Base-by-base conservation (phyloP, 2,888 invertebrate genomes). In the Pristionchus mayeri region DNA sequence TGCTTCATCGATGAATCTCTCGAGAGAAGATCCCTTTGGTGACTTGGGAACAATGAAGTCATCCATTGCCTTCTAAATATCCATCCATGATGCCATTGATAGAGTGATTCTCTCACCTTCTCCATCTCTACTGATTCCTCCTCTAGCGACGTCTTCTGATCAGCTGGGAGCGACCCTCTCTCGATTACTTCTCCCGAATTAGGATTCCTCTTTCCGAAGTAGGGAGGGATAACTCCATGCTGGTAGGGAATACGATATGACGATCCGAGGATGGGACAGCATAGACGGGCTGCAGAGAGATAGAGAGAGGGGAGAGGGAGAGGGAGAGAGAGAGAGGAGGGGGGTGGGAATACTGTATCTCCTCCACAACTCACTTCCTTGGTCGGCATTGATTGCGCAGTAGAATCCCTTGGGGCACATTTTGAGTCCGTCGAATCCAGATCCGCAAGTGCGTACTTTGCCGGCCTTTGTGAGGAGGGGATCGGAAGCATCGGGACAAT, bases 331-430 rank as follows among this genome's bases (percentile, higher is more conserved):
- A n/a, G 40, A 44, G 6, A 21, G 11, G 11, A 21, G 21, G 21
- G n/a, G n/a, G n/a, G n/a, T n/a, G n/a, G n/a, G n/a, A 34, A 4
- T 44, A 79, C 21, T 21, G 40, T 63, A 44, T 54, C 48, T 34
- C 30, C 18, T 21, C 44, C 52, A 2, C 13, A 2, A 86, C 87
- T 84, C 71, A 89, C 88, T 87, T 84, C 87, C 87, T 75, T 85
- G 86, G 6, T 86, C 88, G 18, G 86, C 82, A 84, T 92, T 91
- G 85, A 93, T 93, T 18, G 92, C 90, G 75, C 93, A 93, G 86
- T 92, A 93, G 87, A 89, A 91, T 85, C 92, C 91, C 54, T 85
- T 85, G 11, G 92, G 92, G 60, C 93, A 93, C 88, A 93, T 88
- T 50, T 91, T 89, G 37, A 90, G 86, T 48, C 93, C 93, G 86